Base-by-base conservation (phyloP, 1,140 invertebrate genomes). In the Drosophila kurseongensis region DNA sequence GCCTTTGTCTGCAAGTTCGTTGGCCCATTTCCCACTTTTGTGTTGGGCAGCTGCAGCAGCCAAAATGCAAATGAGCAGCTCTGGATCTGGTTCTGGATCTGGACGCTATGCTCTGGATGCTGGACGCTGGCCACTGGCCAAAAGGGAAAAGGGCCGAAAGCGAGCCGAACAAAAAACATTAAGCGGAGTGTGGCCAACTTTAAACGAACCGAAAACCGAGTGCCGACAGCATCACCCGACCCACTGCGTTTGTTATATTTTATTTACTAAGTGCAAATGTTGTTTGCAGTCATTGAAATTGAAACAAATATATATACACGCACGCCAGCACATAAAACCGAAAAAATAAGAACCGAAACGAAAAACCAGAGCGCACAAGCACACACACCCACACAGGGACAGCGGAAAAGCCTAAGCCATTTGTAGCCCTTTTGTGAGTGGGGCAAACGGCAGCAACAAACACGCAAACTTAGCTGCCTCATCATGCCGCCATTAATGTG, bases 221-320 rank as follows among this genome's bases (percentile, higher is more conserved):
- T 36, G 48, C 59, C 32, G 18, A 18, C 27, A 42, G 36, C 45
- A 36, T 27, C 40, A 14, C 13, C 18, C 38, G 18, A 54, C 56
- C 82, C 78, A 52, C 51, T 69, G 83, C 84, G 80, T 73, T 88
- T 78, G 79, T 88, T 88, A 89, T 88, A 88, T 88, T 88, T 88
- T 88, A 88, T 88, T 88, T 88, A 88, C 83, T 88, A 88, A 89
- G 83, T 89, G 84, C 83, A 88, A 88, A 88, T 88, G 84, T 89
- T 89, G 75, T 89, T 88, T 88, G 84, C 79, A 89, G 84, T 80
- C 83, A 88, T 83, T 88, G 83, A 89, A 89, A 88, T 83, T 88
- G 83, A 88, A 89, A 89, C 79, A 88, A 88, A 88, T 79, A 86
- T 78, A 74, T 63, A 77, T 60, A 69, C 63, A 76, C 54, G 56